Conservation (phyloP, 1,140 invertebrate species). For the Dendroctonus valens region DNA sequence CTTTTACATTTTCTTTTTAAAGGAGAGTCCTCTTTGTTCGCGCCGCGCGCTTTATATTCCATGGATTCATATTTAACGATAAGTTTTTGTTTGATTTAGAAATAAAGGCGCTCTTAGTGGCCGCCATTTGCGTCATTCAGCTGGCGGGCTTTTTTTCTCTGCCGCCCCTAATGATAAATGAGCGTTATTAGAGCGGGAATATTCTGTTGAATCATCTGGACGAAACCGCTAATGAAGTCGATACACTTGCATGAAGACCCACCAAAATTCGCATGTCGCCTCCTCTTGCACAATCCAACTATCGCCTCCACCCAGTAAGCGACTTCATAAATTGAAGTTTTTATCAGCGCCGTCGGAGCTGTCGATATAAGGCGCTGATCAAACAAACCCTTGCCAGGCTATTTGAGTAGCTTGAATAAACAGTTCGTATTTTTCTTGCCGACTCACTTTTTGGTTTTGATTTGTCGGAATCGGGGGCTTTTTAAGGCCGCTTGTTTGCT, state of each 20-base stretch:
- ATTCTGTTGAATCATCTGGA: no score
- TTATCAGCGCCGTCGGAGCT: background rate
- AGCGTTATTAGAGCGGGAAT: background rate
- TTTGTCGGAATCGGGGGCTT: no score
- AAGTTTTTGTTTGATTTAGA: constrained; percentile 19
- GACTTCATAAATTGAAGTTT: no score
- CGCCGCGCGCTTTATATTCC: constrained; percentile 4
- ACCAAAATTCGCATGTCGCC: no score
- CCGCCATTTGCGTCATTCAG: constrained; percentile 15
- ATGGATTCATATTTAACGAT: constrained; percentile 16
- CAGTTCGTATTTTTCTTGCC: constrained; percentile 14
- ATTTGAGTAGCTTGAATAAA: constrained; percentile 18
- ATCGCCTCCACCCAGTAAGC: no score
- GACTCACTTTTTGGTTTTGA: background rate
- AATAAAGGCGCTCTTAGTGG: constrained; percentile 9
- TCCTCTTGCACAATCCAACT: no score
- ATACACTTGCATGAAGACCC: no score
- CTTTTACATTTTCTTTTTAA: constrained; percentile 5
- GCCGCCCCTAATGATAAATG: constrained; percentile 9
- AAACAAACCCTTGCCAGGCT: constrained; percentile 12
- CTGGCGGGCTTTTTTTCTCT: constrained; percentile 1
- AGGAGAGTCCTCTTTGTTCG: constrained; percentile 1
- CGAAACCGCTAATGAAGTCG: no score
- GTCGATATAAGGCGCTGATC: constrained; percentile 13
- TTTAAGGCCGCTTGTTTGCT: no score